These are phyloP conservation scores for Elanoides forficatus DNA, from an alignment of 2,113 vertebrate genomes.

Conservation along the genomic window DNA sequence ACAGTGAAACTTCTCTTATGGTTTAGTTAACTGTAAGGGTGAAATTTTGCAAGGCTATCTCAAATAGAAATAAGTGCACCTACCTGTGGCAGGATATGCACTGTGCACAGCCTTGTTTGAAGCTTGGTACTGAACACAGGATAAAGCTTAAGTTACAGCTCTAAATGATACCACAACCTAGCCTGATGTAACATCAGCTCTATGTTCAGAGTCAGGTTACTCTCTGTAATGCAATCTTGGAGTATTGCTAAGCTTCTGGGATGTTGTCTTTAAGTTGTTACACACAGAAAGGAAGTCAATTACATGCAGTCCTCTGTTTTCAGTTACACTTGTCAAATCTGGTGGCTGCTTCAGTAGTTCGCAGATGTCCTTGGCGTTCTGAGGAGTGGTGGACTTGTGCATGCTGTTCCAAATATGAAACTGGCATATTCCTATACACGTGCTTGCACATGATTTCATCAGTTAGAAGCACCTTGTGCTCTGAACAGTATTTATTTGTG, in stretches of 20 bases:
- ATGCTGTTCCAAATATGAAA: background rate
- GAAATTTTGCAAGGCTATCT: background rate
- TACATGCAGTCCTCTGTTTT: background rate
- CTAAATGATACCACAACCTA: background rate
- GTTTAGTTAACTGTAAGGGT: background rate
- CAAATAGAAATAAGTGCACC: background rate
- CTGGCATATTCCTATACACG: accelerated
- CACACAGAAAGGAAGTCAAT: background rate
- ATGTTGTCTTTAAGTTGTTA: background rate
- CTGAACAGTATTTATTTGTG: background rate
- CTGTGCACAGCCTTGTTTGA: background rate
- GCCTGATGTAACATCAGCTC: background rate
- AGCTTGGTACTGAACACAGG: background rate
- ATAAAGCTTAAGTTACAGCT: background rate
- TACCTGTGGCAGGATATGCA: background rate
- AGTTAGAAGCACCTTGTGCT: background rate
- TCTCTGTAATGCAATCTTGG: background rate
- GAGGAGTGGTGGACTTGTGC: background rate
- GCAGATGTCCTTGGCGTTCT: background rate
- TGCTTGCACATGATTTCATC: background rate
- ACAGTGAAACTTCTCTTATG: background rate
- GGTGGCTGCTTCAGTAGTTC: background rate
- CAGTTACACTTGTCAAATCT: background rate
- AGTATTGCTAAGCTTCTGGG: background rate
- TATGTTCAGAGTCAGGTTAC: background rate